A percentile compares a stretch with the other conserved stretches of the same genome.
phyloP scores from a whole-genome alignment of 2,113 vertebrate genomes.

The Genyomyrus donnyi region DNA sequence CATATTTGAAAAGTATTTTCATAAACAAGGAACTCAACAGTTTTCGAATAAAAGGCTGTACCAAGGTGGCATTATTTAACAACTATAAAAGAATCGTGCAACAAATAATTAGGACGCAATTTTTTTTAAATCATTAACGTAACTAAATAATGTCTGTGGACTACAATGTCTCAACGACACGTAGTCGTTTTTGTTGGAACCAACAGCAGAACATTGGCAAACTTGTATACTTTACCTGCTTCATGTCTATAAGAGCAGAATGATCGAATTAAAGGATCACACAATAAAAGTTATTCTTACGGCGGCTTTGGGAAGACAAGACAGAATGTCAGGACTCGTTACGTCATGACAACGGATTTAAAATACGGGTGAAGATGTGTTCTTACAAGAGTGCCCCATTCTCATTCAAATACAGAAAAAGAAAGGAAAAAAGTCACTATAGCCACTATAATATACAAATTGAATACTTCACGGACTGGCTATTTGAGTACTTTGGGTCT shows the following conservation, averaged over 20 bases:
- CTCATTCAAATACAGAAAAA: background rate
- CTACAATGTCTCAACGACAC: background rate
- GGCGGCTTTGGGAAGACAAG: background rate
- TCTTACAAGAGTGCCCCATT: background rate
- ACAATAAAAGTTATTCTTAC: background rate
- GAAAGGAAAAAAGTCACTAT: background rate
- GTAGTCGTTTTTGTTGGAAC: background rate
- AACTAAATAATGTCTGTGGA: background rate
- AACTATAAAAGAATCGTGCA: background rate
- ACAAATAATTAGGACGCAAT: background rate
- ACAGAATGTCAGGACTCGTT: background rate
- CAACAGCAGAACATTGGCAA: background rate
- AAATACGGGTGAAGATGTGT: background rate
- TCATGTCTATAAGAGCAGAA: background rate
- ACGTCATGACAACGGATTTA: background rate
- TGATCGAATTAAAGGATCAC: background rate
- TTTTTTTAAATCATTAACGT: background rate
- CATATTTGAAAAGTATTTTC: background rate
- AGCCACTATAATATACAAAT: background rate
- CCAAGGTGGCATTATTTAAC: background rate
- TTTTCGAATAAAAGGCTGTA: background rate
- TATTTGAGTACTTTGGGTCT: background rate
- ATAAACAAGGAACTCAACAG: background rate
- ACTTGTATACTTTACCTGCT: background rate
- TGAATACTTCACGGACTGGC: background rate